These are phyloP conservation scores for Girardia tigrina DNA, from an alignment of 2,888 invertebrate species.

Conservation along the genomic window DNA sequence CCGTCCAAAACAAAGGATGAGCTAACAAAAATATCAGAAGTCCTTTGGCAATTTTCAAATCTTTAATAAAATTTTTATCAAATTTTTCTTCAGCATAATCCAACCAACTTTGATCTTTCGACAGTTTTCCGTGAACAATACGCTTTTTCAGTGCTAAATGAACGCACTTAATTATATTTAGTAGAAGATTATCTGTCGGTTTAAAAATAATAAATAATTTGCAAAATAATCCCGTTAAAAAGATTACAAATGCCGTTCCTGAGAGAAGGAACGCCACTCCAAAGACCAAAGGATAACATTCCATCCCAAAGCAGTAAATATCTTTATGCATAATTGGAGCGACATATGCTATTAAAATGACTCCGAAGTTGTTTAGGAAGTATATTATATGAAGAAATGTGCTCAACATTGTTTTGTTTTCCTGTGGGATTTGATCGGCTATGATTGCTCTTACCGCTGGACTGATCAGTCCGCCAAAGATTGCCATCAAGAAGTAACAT, in stretches of 20 bases:
- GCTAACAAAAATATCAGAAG: not conserved
- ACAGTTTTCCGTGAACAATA: not conserved
- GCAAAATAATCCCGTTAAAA: not conserved
- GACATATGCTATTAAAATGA: not conserved
- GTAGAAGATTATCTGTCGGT: not conserved
- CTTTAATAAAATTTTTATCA: not conserved
- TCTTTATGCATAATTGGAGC: constrained; percentile 14
- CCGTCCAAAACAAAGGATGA: not conserved
- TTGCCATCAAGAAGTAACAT: not conserved
- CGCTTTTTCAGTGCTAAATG: not conserved
- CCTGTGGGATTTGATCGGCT: not conserved
- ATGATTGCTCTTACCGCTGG: not conserved
- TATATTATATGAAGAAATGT: not conserved
- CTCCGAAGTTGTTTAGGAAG: not conserved
- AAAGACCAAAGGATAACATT: constrained; percentile 17
- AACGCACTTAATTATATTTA: not conserved
- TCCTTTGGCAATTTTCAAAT: not conserved
- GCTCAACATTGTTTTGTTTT: constrained; percentile 1
- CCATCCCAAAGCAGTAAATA: not conserved
- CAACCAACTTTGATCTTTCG: not conserved
- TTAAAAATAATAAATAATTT: constrained; percentile 5
- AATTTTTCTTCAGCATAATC: not conserved
- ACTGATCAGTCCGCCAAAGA: not conserved
- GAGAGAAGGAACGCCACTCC: not conserved
- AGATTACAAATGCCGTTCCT: not conserved